Evolutionary conservation across 1,140 invertebrate genomes (phyloP), one percentile per base, ranked within the genome.

Genomic region (Melipona quadrifasciata): DNA sequence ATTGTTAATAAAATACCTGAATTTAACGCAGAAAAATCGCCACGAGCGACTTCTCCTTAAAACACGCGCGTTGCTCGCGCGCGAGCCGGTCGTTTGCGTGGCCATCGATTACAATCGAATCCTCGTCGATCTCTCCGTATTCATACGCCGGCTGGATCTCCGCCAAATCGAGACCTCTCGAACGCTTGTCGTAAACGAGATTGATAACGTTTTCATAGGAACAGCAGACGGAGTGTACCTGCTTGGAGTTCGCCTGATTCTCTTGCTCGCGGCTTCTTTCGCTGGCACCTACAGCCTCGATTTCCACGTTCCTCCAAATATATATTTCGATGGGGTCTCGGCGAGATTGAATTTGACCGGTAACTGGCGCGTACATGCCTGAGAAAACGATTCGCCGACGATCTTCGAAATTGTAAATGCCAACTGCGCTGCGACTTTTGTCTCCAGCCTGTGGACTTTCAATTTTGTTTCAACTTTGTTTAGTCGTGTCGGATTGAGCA

Each of bases 181-280:
- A 86, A 86, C 31, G 76, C 31, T 72, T 67, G 65, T 86, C 84
- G 86, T 88, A 89, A 89, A 89, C 84, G 86, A 89, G 87, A 89
- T 88, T 88, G 87, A 89, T 88, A 88, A 88, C 67, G 64, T 51
- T 84, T 83, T 86, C 80, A 57, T 80, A 65, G 55, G 34, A 64
- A 71, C 55, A 27, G n/a, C 27, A 47, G 39, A 47, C 39, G 39
- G 39, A 47, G 6, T 27, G n/a, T 65, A 14, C 27, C 64, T 14
- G 14, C 64, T 31, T 27, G 39, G 39, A 47, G 8, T 1, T n/a
- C 58, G 24, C n/a, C n/a, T 47, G 39, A 6, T 8, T 61, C 58
- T 61, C 58, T 61, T 80, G 19, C 68, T 75, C 24, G 71, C 68
- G 47, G 57, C 70, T 73, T 31, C 68, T 72, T 57, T 55, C 55